Conservation (phyloP, 2,113 vertebrate species). For the Chloroceryle aenea region DNA sequence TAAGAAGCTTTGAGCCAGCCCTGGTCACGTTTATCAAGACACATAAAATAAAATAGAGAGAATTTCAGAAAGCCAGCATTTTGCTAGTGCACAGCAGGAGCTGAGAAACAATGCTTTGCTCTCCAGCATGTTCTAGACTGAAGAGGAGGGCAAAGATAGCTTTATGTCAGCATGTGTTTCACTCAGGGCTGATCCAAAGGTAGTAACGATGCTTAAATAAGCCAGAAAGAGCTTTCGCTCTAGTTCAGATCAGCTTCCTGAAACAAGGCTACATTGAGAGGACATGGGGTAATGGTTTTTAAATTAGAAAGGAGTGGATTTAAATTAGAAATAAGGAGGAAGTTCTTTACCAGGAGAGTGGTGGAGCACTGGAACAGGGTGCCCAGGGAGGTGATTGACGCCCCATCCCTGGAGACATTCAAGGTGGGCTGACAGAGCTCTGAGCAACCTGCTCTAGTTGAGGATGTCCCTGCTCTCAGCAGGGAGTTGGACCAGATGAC, state of each 20-base stretch:
- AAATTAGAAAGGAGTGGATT: no score
- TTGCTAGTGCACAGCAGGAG: background rate
- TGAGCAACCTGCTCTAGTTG: no score
- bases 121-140: background rate
- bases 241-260: background rate
- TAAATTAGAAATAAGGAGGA: no score
- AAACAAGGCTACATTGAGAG: background rate
- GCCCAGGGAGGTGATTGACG: no score
- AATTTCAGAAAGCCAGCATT: background rate
- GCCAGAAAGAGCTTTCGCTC: background rate
- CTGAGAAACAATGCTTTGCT: background rate
- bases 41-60: background rate
- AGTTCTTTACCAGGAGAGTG: no score
- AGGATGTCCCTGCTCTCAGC: no score
- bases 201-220: background rate
- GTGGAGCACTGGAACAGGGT: no score
- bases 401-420: no score
- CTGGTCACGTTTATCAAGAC: background rate
- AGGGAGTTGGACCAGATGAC: no score
- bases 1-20: background rate
- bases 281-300: no score
- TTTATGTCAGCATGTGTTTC: background rate
- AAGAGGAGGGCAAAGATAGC: background rate
- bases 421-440: no score
- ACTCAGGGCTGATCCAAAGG: background rate